Conservation (phyloP, 2,888 invertebrate genomes). For the Mantis religiosa region DNA sequence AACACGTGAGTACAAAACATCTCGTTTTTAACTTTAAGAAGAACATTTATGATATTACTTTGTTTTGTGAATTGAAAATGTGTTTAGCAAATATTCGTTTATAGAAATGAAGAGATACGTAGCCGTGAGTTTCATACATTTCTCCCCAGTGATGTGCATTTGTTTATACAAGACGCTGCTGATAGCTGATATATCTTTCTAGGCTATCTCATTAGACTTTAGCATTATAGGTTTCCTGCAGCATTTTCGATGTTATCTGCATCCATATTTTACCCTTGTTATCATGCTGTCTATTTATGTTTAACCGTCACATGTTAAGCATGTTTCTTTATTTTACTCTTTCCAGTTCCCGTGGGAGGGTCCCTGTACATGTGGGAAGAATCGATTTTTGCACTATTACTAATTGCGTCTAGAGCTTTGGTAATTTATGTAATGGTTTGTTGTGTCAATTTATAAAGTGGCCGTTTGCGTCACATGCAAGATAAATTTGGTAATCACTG, state of each 20-base stretch:
- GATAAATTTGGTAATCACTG: not conserved
- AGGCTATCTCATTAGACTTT: not conserved
- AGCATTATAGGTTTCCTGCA: not conserved
- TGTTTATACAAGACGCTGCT: not conserved
- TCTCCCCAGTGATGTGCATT: not conserved
- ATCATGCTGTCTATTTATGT: not conserved
- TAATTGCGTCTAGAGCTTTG: not conserved
- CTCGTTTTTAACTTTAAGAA: too few relatives aligned
- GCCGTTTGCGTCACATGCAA: not conserved
- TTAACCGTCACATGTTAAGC: not conserved
- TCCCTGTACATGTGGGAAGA: not conserved
- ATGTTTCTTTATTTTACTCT: not conserved
- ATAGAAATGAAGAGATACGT: too few relatives aligned
- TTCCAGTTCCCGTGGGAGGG: not conserved
- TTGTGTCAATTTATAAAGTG: not conserved
- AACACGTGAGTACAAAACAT: too few relatives aligned
- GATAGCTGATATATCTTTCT: not conserved
- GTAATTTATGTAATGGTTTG: not conserved
- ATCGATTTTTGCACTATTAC: not conserved
- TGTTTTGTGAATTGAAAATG: too few relatives aligned
- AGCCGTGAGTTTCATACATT: too few relatives aligned
- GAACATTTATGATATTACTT: too few relatives aligned
- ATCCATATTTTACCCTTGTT: not conserved
- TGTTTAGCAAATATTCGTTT: too few relatives aligned
- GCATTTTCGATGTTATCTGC: not conserved